Conservation (phyloP, 2,888 invertebrate genomes). For the Cheilosia grossa region DNA sequence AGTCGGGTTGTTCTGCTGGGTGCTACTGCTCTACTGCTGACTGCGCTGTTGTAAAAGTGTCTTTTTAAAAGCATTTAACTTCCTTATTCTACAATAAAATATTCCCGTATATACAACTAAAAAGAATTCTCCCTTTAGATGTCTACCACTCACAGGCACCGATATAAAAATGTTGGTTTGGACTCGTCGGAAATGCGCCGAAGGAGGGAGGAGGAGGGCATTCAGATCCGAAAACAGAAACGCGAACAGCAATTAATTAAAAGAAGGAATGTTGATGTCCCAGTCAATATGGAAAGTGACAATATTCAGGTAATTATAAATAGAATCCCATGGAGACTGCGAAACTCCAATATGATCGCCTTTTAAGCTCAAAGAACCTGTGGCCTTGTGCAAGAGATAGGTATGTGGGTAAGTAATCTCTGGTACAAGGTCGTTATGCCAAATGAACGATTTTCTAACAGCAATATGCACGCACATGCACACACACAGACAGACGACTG, state of each 20-base stretch:
- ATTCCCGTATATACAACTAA: not conserved
- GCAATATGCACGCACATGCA: not conserved
- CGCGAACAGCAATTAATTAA: conserved; percentile 97
- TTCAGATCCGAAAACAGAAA: conserved; percentile 97
- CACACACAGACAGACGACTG: not conserved
- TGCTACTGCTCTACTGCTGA: conserved; percentile 20
- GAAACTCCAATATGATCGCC: not conserved
- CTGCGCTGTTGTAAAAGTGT: conserved; percentile 53
- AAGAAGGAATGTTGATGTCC: conserved; percentile 90
- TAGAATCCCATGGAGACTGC: not conserved
- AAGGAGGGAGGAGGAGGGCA: conserved; percentile 97
- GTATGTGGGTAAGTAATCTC: not conserved
- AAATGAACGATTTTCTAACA: conserved; percentile 11
- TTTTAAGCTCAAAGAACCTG: conserved; percentile 1
- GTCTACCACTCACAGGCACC: conserved; percentile 93
- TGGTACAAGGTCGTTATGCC: conserved; percentile 4
- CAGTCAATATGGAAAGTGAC: conserved; percentile 82
- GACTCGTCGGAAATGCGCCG: conserved; percentile 96
- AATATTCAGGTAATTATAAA: conserved; percentile 81
- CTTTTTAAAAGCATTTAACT: conserved; percentile 16
- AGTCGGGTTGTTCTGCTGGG: conserved; percentile 31
- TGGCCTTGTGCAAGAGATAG: not conserved
- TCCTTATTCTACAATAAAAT: not conserved
- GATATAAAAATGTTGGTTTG: conserved; percentile 96
- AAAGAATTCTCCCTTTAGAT: conserved; percentile 82